phyloP scores from a whole-genome alignment of 2,113 vertebrate genomes.

The Bucco capensis region DNA sequence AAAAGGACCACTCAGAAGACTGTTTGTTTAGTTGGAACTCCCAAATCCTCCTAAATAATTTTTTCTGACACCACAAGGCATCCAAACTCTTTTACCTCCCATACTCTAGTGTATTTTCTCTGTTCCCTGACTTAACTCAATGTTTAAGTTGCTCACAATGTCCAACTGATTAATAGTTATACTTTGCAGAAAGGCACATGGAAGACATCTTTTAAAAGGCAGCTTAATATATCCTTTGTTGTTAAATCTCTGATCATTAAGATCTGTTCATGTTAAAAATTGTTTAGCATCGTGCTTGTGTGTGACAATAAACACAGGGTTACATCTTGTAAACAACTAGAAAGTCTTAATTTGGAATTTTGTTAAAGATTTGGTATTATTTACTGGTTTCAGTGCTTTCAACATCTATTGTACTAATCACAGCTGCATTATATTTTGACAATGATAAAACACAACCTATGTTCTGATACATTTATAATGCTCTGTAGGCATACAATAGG shows the following conservation, averaged over 20 bases:
- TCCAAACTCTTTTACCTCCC: not conserved
- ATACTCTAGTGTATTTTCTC: not conserved
- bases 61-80: not conserved
- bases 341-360: not conserved
- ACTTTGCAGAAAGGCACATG: not conserved
- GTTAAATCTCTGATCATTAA: not conserved
- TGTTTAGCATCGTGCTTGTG: not conserved
- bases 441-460: not conserved
- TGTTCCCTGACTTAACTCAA: not conserved
- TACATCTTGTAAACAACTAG: not conserved
- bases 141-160: not conserved
- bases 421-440: not conserved
- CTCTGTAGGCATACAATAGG: not conserved
- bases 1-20: not conserved
- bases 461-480: not conserved
- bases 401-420: constrained; percentile 6
- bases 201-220: constrained; percentile 4
- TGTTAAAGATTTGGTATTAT: not conserved
- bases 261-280: not conserved
- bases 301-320: not conserved
- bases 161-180: not conserved
- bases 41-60: not conserved
- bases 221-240: not conserved
- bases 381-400: not conserved
- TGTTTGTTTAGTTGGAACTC: not conserved